Percentiles rank a stretch among this genome's conserved stretches.
phyloP scores from a whole-genome alignment of 2,797 vertebrate species.

The Caiman crocodilus region DNA sequence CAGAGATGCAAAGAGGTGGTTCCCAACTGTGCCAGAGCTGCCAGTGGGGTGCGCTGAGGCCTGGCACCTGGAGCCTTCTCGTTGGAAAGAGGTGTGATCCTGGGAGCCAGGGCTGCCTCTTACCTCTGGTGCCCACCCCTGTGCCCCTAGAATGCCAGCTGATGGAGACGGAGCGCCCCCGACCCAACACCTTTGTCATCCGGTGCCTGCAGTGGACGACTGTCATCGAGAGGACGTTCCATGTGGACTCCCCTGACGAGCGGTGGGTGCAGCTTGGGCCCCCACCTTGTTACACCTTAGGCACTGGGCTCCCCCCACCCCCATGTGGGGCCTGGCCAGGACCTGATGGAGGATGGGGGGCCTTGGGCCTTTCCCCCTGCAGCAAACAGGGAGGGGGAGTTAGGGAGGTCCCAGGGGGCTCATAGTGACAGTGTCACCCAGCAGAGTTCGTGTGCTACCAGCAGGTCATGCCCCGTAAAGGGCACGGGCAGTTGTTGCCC shows the following conservation, averaged over 20 bases:
- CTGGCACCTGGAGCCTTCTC: background rate
- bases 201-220: conserved; percentile 98
- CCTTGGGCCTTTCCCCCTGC: background rate
- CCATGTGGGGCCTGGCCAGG: too few relatives aligned
- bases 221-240: conserved; percentile 95
- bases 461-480: too few relatives aligned
- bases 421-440: too few relatives aligned
- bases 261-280: conserved; percentile 76
- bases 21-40: background rate
- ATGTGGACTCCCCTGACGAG: conserved; percentile 92
- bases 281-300: background rate
- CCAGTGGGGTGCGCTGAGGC: background rate
- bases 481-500: too few relatives aligned
- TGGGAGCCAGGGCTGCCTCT: too few relatives aligned
- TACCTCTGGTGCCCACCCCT: too few relatives aligned
- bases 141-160: conserved; percentile 90
- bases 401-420: too few relatives aligned
- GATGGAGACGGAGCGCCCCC: conserved; percentile 94
- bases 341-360: too few relatives aligned
- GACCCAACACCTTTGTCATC: conserved; percentile 95
- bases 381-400: too few relatives aligned
- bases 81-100: too few relatives aligned
- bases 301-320: background rate
- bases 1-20: too few relatives aligned
- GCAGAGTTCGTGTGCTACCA: too few relatives aligned